These are phyloP conservation scores for Charanyca ferruginea DNA, from an alignment of 2,888 invertebrate genomes.

Conservation along the genomic window DNA sequence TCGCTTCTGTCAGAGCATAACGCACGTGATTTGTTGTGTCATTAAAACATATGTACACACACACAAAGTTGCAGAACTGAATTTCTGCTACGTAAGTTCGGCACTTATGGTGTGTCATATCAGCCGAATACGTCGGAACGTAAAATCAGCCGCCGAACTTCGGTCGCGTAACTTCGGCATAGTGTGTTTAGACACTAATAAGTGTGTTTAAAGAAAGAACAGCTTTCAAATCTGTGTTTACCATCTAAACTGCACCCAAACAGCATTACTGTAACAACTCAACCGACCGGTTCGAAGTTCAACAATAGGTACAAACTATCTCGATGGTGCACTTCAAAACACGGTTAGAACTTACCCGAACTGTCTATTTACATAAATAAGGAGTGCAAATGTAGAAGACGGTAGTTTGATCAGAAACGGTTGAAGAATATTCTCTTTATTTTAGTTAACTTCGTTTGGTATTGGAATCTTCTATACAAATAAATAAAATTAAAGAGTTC, in stretches of 20 bases:
- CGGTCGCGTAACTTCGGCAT: no score
- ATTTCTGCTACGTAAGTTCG: no score
- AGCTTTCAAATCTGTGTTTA: slow-evolving; percentile 10
- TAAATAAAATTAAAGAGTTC: no score
- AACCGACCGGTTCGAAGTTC: slow-evolving; percentile 11
- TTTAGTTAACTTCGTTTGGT: not conserved
- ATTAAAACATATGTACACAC: no score
- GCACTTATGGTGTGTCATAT: no score
- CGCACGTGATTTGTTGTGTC: no score
- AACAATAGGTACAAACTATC: slow-evolving; percentile 10
- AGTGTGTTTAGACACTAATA: no score
- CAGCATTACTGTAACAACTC: slow-evolving; percentile 2
- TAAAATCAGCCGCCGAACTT: no score
- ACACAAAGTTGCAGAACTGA: no score
- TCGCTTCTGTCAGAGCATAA: no score
- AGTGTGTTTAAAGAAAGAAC: not conserved
- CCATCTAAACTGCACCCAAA: slow-evolving; percentile 1
- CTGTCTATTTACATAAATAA: slow-evolving; percentile 31
- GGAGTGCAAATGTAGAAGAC: slow-evolving; percentile 20
- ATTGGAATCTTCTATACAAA: no score
- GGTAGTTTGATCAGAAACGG: slow-evolving; percentile 14
- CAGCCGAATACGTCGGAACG: no score
- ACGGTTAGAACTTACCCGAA: slow-evolving; percentile 11
- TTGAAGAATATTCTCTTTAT: slow-evolving; percentile 2
- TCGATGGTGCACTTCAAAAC: slow-evolving; percentile 20